Evolutionary conservation across 1,140 invertebrate species (phyloP), one percentile per base, ranked within the genome.

Genomic region (Harpegnathos saltator): DNA sequence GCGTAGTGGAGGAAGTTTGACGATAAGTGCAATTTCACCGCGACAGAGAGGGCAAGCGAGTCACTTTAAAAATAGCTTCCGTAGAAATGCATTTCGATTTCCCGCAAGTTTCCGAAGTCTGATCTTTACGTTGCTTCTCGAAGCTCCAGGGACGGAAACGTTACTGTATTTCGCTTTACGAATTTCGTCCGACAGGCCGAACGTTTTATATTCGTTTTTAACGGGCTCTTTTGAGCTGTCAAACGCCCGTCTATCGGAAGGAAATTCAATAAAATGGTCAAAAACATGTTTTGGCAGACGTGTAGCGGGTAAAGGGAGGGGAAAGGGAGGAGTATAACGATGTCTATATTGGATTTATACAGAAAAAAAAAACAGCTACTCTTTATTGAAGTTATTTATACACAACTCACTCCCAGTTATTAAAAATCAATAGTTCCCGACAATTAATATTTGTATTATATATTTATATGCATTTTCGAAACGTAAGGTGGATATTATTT

Each of bases 191-290:
- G 17, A 77, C 74, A 66, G 66, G 74, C 61, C 62, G 63, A 77
- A 80, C 33, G 75, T 65, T 80, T 80, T 80, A 80, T 80, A 71
- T 80, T 80, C 75, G 75, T 80, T 80, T 80, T 80, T 80, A 80
- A 80, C 75, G 9, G 75, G 22, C 54, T 59, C 65, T 80, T 68
- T 78, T 78, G 75, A 69, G 54, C 75, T 54, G 65, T 80, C 75
- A 69, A 80, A 80, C 75, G 75, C 52, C 75, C 62, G 62, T 80
- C 65, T 80, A 71, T 80, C 33, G 38, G 38, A 80, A 71, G 52
- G 54, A 80, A 80, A 80, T 80, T 80, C 75, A 80, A 80, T 80
- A 80, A 80, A 80, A 80, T 44, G 74, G 74, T 77, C 61, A 77
- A 77, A 77, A 77, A 77, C 61, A 71, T 80, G 75, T 80, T 80